Evolutionary conservation across 2,113 vertebrate species (phyloP).

Genomic region (Galeopterus variegatus): DNA sequence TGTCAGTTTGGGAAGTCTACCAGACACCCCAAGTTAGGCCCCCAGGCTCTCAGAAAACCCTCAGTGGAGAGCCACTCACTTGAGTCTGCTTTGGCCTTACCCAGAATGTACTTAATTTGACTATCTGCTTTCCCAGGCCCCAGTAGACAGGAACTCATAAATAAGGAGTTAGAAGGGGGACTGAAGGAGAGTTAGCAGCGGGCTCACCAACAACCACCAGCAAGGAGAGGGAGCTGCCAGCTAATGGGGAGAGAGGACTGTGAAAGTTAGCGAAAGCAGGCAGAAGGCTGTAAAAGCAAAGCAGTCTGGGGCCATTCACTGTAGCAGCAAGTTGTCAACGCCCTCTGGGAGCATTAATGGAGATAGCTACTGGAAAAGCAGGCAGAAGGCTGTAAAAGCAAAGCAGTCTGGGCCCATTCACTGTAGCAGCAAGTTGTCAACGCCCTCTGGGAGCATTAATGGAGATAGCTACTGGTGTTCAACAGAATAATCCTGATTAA

Average conservation of each 20-base stretch:
- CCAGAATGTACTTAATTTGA: background rate
- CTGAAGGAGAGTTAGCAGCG: background rate
- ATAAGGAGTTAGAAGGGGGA: background rate
- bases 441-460: background rate
- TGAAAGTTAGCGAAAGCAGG: background rate
- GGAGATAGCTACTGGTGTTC: background rate
- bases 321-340: background rate
- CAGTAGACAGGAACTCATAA: background rate
- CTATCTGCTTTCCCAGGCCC: constrained; percentile 20
- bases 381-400: too few relatives aligned
- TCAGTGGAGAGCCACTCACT: background rate
- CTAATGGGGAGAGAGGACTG: background rate
- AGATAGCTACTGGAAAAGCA: background rate
- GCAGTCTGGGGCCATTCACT: background rate
- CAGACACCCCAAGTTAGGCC: background rate
- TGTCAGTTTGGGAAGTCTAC: background rate
- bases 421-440: background rate
- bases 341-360: background rate
- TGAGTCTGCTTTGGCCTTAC: background rate
- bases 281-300: background rate
- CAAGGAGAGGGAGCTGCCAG: background rate
- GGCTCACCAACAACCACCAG: background rate
- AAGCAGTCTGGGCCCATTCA: background rate
- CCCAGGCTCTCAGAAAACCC: background rate
- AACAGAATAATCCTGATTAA: background rate